Evolutionary conservation across 2,888 invertebrate genomes (phyloP).

Genomic region (Eurois occulta): DNA sequence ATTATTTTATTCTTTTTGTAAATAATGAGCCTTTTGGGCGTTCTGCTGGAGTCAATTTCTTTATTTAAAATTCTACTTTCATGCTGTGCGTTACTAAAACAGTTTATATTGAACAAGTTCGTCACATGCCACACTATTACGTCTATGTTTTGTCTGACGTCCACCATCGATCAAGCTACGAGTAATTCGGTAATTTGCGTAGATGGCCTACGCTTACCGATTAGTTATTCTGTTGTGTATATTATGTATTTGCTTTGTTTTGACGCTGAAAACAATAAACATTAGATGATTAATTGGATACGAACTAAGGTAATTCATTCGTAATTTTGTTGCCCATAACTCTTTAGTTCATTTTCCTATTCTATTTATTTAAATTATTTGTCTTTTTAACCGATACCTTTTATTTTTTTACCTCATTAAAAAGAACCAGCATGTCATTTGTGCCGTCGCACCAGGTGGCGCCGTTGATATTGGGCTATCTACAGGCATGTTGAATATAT

Average conservation of each 20-base stretch:
- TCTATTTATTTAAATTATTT: not conserved
- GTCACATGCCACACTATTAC: constrained; percentile 27
- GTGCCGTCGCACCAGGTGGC: not conserved
- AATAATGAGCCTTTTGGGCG: constrained; percentile 72
- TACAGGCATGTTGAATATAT: constrained; percentile 3
- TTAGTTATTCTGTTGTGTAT: constrained; percentile 36
- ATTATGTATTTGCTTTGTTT: constrained; percentile 19
- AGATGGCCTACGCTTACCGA: constrained; percentile 27
- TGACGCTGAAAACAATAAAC: constrained; percentile 21
- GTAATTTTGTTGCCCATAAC: not conserved
- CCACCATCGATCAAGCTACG: constrained; percentile 65
- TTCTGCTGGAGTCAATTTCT: constrained; percentile 59
- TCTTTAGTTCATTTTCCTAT: not conserved
- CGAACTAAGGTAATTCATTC: not conserved
- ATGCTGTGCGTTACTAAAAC: constrained; percentile 48
- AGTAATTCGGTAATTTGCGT: constrained; percentile 34
- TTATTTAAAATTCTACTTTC: constrained; percentile 31
- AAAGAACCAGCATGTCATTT: not conserved
- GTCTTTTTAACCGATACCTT: not conserved
- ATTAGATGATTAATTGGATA: constrained; percentile 23
- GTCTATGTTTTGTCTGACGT: constrained; percentile 40
- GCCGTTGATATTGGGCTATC: constrained; percentile 10
- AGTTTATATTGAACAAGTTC: constrained; percentile 24
- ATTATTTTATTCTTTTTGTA: constrained; percentile 72
- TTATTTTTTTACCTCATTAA: not conserved